Base-by-base conservation (phyloP, 2,113 vertebrate genomes). In the Muntiacus reevesi region DNA sequence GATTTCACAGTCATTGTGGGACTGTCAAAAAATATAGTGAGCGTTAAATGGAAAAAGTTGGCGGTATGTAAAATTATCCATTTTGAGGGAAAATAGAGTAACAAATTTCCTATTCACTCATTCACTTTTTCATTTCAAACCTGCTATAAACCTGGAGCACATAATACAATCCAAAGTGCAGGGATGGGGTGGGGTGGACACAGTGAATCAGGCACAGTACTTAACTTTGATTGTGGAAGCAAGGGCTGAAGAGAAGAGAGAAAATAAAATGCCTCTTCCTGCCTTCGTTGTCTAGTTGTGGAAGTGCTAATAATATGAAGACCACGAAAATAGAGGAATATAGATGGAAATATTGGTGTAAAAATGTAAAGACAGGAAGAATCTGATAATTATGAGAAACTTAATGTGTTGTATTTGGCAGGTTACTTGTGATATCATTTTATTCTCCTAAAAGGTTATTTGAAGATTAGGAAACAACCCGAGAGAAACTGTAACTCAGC, bases 381-480 rank as follows among this genome's bases (percentile, higher is more conserved):
- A 76, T 45, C 25, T 64, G 59, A 40, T 5, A 59, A 25, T 59
- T 60, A 76, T 81, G 88, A 62, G 36, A 93, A 95, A 88, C 1
- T 3, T 30, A 30, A 15, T 47, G 21, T 62, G 5, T 12, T 62
- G 1, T 64, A 16, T 64, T 84, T 62, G 15, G 3, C 6, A 14
- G 7, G 21, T 76, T 81, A 55, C 47, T 16, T 33, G 27, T 60
- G 52, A 36, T 28, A 1, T 27, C 40, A 79, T n/a, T 71, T 85
- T 14, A 45, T 57, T 86, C 23, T 93, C 57, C 11, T 64, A 86
- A 43, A 64, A 14, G 86, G 8, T 33, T 82, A 36, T 52, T 86
- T 82, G 40, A 76, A 95, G 92, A 64, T 45, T 74, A 89, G 28
- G 33, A 84, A 95, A 67, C 14, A 62, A 88, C 6, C 5, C 8